Conservation (phyloP, 2,113 vertebrate genomes). For the Psettodes erumei region DNA sequence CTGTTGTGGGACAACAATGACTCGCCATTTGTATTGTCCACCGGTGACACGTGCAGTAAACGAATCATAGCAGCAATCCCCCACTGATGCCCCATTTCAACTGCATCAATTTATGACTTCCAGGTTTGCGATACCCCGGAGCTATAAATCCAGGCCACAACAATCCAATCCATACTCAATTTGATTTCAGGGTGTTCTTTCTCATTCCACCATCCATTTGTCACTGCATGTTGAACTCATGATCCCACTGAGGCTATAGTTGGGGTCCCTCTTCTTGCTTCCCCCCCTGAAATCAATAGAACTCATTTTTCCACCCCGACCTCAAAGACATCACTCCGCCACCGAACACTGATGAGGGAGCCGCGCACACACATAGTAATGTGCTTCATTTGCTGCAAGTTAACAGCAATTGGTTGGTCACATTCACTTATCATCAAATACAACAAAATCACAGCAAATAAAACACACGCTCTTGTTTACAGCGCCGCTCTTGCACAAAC, state of each 20-base stretch:
- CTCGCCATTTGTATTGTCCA: conserved; percentile 53
- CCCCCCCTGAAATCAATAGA: conserved; percentile 71
- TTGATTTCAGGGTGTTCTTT: conserved; percentile 71
- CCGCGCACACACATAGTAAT: conserved; percentile 51
- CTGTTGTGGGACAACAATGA: conserved; percentile 65
- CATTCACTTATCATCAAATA: conserved; percentile 70
- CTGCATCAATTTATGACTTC: conserved; percentile 77
- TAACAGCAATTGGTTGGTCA: conserved; percentile 62
- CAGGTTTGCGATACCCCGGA: conserved; percentile 52
- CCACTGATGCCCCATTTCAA: conserved; percentile 60
- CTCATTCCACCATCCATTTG: conserved; percentile 67
- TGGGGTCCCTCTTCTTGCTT: conserved; percentile 56
- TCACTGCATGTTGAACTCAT: conserved; percentile 70
- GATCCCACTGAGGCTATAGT: conserved; percentile 68
- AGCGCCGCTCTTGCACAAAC: conserved; percentile 23
- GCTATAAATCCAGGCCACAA: conserved; percentile 67
- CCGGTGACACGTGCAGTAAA: conserved; percentile 56
- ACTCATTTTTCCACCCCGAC: conserved; percentile 56
- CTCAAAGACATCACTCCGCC: conserved; percentile 44
- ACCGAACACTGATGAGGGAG: conserved; percentile 49
- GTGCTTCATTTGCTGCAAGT: conserved; percentile 68
- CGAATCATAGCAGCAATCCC: conserved; percentile 62
- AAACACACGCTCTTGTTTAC: conserved; percentile 61
- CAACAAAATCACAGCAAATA: conserved; percentile 64
- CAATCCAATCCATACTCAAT: conserved; percentile 75